phyloP scores from a whole-genome alignment of 2,888 invertebrate species.

The Melolontha melolontha region DNA sequence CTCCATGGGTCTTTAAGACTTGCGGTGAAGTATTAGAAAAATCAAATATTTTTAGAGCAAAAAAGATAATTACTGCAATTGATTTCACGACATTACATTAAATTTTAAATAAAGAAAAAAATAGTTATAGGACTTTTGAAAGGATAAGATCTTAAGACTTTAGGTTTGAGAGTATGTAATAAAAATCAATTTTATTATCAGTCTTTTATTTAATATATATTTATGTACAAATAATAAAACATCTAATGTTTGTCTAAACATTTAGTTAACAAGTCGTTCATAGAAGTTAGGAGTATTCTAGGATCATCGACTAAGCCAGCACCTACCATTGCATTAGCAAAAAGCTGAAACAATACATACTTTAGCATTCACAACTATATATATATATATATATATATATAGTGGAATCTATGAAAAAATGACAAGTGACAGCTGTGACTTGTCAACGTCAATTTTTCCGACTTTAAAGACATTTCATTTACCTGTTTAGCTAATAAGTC shows the following conservation, averaged over 20 bases:
- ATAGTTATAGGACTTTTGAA: too few species aligned
- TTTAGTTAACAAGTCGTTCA: conserved; percentile 87
- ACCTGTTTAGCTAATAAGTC: conserved; percentile 88
- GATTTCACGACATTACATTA: too few species aligned
- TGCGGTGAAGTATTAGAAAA: too few species aligned
- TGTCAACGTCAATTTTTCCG: neutral
- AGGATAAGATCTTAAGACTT: too few species aligned
- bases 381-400: too few species aligned
- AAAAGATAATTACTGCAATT: too few species aligned
- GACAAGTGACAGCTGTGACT: neutral
- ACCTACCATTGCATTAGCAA: conserved; percentile 94
- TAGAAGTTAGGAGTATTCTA: conserved; percentile 81
- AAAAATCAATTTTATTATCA: neutral
- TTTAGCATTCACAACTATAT: neutral
- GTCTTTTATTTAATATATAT: conserved; percentile 2
- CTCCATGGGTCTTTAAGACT: too few species aligned
- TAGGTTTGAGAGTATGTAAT: conserved; percentile 24
- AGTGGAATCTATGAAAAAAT: neutral
- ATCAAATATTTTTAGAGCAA: too few species aligned
- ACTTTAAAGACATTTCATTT: conserved; percentile 47
- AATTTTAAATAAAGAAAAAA: too few species aligned
- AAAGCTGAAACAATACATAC: conserved; percentile 72
- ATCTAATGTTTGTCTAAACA: conserved; percentile 76
- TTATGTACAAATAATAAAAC: neutral
- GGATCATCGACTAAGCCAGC: conserved; percentile 96